phyloP scores from a whole-genome alignment of 1,140 invertebrate species.

The Odontomachus brunneus region DNA sequence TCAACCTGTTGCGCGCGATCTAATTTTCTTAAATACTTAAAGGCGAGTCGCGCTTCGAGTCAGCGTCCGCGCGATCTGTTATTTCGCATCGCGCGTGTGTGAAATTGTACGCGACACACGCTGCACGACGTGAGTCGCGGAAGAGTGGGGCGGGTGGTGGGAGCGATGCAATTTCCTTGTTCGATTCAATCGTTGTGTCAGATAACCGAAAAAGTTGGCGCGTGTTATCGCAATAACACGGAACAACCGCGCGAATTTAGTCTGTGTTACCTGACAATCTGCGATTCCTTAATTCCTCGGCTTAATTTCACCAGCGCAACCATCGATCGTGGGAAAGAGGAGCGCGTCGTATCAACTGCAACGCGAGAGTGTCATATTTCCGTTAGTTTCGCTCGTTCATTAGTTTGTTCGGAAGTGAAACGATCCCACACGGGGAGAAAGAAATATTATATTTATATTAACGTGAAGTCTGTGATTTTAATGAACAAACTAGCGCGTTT shows the following conservation, averaged over 20 bases:
- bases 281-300: too few relatives aligned
- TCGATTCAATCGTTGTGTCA: not conserved
- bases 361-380: not conserved
- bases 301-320: not conserved
- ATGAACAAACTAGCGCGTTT: too few relatives aligned
- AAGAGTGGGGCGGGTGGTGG: not conserved
- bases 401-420: not conserved
- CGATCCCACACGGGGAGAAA: too few relatives aligned
- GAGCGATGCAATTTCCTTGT: too few relatives aligned
- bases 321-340: not conserved
- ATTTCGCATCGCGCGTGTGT: not conserved
- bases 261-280: too few relatives aligned
- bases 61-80: not conserved
- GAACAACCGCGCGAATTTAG: too few relatives aligned
- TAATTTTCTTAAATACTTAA: conserved; percentile 70
- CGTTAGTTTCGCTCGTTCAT: too few relatives aligned
- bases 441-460: too few relatives aligned
- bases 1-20: conserved; percentile 69
- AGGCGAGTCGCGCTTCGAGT: conserved; percentile 59
- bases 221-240: too few relatives aligned
- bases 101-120: not conserved
- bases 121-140: not conserved
- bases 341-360: not conserved
- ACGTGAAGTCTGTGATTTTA: too few relatives aligned
- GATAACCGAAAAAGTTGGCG: not conserved